These are phyloP conservation scores for Scaptomyza tumidula DNA, from an alignment of 2,888 invertebrate genomes.

Conservation along the genomic window DNA sequence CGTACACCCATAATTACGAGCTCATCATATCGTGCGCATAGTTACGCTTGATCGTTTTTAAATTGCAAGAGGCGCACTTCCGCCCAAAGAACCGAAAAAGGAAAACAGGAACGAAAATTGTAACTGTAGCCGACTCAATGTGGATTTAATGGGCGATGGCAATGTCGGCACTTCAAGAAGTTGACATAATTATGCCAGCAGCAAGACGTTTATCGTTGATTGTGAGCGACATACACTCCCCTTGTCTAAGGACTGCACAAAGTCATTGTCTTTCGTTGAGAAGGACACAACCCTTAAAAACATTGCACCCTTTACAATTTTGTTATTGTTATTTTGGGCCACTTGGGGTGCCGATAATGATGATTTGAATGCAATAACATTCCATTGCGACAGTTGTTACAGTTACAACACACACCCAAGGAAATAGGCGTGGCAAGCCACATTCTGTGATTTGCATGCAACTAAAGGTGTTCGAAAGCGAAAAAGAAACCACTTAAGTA, in stretches of 20 bases:
- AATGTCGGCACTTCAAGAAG: conserved; percentile 72
- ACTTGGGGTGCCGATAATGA: conserved; percentile 43
- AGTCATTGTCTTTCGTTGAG: conserved; percentile 40
- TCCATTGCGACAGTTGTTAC: conserved; percentile 30
- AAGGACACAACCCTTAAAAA: conserved; percentile 49
- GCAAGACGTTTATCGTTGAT: conserved; percentile 35
- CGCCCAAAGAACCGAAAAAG: conserved; percentile 40
- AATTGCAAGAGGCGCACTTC: conserved; percentile 72
- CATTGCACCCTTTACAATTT: conserved; percentile 31
- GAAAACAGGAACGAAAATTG: not conserved
- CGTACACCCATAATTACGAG: conserved; percentile 67
- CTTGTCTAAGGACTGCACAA: conserved; percentile 16
- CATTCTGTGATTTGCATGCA: conserved; percentile 49
- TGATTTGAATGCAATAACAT: conserved; percentile 40
- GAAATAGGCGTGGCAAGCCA: conserved; percentile 58
- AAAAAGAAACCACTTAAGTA: conserved; percentile 42
- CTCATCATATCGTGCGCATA: conserved; percentile 55
- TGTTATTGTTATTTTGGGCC: not conserved
- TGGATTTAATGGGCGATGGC: conserved; percentile 38
- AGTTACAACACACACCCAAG: conserved; percentile 20
- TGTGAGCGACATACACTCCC: conserved; percentile 9
- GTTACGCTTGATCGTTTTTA: conserved; percentile 78
- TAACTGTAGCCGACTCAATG: conserved; percentile 28
- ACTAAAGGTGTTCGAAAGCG: conserved; percentile 21
- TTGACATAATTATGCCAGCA: conserved; percentile 79